A percentile compares a stretch with the other conserved stretches of the same genome.
Conservation (phyloP, 2,888 invertebrate genomes). For the Saturnia japonica region DNA sequence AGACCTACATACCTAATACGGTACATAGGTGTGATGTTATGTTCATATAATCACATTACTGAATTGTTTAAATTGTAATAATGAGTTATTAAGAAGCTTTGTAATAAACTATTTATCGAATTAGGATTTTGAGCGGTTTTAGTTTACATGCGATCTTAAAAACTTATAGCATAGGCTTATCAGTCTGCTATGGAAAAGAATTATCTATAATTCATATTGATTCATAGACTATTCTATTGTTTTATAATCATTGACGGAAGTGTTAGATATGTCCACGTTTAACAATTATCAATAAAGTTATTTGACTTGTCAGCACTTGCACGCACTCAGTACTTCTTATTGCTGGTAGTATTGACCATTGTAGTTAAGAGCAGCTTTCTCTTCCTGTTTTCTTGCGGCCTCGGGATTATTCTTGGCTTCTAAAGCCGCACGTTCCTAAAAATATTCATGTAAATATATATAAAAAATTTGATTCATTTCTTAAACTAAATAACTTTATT, state of each 20-base stretch:
- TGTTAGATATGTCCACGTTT: slow-evolving; percentile 16
- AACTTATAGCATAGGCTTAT: slow-evolving; percentile 22
- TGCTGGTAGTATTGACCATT: slow-evolving; percentile 84
- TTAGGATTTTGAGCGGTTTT: background rate
- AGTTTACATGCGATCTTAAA: background rate
- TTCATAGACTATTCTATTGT: slow-evolving; percentile 10
- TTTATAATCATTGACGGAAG: slow-evolving; percentile 16
- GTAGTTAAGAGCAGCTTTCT: slow-evolving; percentile 80
- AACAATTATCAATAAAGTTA: slow-evolving; percentile 24
- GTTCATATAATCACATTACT: no score
- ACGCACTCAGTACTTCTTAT: slow-evolving; percentile 40
- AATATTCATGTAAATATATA: slow-evolving; percentile 13
- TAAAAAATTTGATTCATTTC: background rate
- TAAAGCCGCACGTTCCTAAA: slow-evolving; percentile 82
- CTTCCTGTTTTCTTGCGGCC: slow-evolving; percentile 67
- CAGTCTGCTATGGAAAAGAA: slow-evolving; percentile 22
- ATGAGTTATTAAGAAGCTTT: no score
- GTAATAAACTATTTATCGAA: background rate
- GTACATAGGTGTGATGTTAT: no score
- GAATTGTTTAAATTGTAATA: no score
- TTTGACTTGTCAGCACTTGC: slow-evolving; percentile 23
- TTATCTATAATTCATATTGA: slow-evolving; percentile 13
- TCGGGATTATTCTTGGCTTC: slow-evolving; percentile 81
- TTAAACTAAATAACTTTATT: background rate
- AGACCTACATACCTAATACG: background rate